Evolutionary conservation across 2,797 vertebrate species (phyloP), one percentile per base, ranked within the genome.

Genomic region (Vireo griseus): DNA sequence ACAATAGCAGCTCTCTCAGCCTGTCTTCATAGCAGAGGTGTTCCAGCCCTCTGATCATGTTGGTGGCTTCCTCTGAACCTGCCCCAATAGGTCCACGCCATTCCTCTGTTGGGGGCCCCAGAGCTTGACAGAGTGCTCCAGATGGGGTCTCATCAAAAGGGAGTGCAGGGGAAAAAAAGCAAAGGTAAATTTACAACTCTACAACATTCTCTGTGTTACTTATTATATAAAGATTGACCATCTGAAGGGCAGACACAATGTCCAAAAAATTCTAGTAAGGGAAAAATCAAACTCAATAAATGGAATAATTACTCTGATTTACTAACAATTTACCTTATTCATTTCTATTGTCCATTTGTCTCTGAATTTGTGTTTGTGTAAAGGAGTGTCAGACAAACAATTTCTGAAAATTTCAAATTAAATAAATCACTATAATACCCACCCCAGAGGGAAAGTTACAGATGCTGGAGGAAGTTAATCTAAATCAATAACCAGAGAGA

Each of bases 371-470:
- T 73, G 18, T 57, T 69, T 51, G 5, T 37, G 20, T 63, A 82
- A 75, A 84, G 21, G 3, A 66, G 19, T 26, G 20, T 12, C 18
- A 73, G 28, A 59, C 6, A 86, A 72, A 86, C 10, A 61, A 29
- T 55, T 79, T 73, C 13, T 88, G 72, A 86, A 42, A 62, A 80
- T 42, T 89, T 48, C 8, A 76, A 29, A 76, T 66, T 48, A 85
- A 92, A 79, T 71, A 87, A 76, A 73, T 71, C 22, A 45, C 17
- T 74, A 3, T 50, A 35, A 50, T 50, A 74, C 15, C 35, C 74
- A 8, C 16, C 28, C 26, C 47, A 6, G 31, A 65, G n/a, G 6
- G 13, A 50, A 52, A 13, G n/a, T 52, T 94, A 59, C 16, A 42
- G n/a, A 28, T 52, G 39, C 10, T 81, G 28, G 19, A 80, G 22